Percentiles rank a stretch among this genome's conserved stretches.
phyloP scores from a whole-genome alignment of 2,888 invertebrate genomes.

The Schizotus pectinicornis region DNA sequence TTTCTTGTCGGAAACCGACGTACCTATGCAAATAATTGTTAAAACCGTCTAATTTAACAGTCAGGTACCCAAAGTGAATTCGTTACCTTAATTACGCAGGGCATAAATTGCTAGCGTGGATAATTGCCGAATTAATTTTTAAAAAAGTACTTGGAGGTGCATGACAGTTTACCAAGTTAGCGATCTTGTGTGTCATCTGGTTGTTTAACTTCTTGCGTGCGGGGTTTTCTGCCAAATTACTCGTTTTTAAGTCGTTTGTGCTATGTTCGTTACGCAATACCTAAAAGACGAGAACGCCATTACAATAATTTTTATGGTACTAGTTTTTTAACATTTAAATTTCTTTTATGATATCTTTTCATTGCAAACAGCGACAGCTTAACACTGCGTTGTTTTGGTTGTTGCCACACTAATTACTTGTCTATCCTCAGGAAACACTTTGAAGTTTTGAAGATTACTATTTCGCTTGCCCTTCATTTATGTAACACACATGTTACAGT shows the following conservation, averaged over 20 bases:
- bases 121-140: not conserved
- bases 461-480: no score
- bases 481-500: no score
- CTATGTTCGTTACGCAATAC: not conserved
- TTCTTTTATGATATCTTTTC: not conserved
- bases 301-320: not conserved
- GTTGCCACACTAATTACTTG: no score
- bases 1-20: constrained; percentile 2
- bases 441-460: no score
- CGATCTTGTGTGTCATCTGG: not conserved
- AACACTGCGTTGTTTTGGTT: no score
- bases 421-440: no score
- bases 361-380: no score
- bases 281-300: not conserved
- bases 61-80: no score
- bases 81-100: not conserved
- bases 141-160: not conserved
- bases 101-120: constrained; percentile 19
- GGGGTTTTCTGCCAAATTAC: no score
- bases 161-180: not conserved
- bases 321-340: not conserved
- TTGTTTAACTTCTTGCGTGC: not conserved
- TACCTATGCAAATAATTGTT: no score
- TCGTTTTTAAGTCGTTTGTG: not conserved
- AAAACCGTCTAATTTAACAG: no score